Percentiles rank a stretch among this genome's conserved stretches.
Evolutionary conservation across 2,113 vertebrate genomes (phyloP).

Genomic region (Aythya baeri): DNA sequence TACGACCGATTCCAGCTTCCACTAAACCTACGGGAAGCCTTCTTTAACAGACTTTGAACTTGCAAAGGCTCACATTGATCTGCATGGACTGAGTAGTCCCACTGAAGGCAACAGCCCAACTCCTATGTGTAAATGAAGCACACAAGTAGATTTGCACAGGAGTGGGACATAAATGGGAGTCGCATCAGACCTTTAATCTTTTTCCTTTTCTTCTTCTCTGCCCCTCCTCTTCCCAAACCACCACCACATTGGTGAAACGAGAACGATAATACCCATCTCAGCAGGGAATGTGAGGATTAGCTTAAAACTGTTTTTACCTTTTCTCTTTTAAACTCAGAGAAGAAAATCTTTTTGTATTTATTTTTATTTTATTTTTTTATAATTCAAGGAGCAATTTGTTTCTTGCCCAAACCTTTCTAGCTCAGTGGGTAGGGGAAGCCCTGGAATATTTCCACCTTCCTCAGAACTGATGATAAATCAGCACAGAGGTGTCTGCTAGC

Average conservation of each 20-base stretch:
- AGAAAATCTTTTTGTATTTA: not conserved
- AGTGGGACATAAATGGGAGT: not conserved
- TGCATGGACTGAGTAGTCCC: not conserved
- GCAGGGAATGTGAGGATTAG: not conserved
- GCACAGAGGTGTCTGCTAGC: not conserved
- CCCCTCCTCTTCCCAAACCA: not conserved
- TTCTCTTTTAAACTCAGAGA: not conserved
- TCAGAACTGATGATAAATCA: not conserved
- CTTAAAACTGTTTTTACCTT: not conserved
- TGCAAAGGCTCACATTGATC: not conserved
- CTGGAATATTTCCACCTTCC: not conserved
- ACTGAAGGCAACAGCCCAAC: not conserved
- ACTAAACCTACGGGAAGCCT: not conserved
- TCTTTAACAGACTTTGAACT: not conserved
- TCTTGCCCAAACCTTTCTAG: not conserved
- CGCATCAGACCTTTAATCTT: not conserved
- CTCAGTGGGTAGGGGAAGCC: rapidly evolving
- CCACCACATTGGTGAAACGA: not conserved
- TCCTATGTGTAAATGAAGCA: not conserved
- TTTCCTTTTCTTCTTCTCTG: not conserved
- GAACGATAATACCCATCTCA: not conserved
- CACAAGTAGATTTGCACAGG: not conserved
- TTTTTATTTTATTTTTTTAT: not conserved
- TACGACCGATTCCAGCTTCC: not conserved
- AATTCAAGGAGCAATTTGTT: not conserved